These are phyloP conservation scores for Microtus pennsylvanicus DNA, from an alignment of 2,113 vertebrate genomes.

Conservation along the genomic window DNA sequence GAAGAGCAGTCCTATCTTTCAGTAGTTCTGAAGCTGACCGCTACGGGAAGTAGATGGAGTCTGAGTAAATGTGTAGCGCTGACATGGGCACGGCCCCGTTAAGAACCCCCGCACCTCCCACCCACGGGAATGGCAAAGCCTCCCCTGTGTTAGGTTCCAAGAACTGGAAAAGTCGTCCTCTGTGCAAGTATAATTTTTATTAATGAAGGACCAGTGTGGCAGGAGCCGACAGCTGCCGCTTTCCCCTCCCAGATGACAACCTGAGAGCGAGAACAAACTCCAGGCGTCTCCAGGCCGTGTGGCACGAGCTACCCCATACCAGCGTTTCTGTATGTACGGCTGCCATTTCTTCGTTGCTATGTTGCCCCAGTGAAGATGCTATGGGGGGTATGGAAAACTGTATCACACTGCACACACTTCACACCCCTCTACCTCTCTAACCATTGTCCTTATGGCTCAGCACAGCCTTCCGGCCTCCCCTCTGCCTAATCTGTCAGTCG, in stretches of 20 bases:
- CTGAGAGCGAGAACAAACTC: no score
- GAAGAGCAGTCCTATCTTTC: neutral
- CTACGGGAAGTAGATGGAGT: neutral
- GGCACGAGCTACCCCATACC: neutral
- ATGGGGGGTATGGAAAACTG: neutral
- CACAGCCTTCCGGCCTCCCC: neutral
- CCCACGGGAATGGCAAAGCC: no score
- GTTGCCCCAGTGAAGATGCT: no score
- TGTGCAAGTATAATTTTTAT: neutral
- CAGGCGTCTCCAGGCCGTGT: neutral
- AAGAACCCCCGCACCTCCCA: neutral
- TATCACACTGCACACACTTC: neutral
- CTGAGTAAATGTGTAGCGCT: no score
- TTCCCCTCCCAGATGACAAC: no score
- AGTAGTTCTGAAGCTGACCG: neutral
- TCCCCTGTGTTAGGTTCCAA: neutral
- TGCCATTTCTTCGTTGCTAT: neutral
- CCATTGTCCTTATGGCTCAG: neutral
- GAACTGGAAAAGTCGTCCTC: neutral
- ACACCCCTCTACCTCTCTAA: neutral
- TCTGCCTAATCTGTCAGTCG: neutral
- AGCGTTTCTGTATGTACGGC: neutral
- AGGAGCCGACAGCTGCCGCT: neutral
- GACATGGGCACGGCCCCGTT: neutral
- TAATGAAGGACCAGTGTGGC: neutral